Evolutionary conservation across 2,888 invertebrate genomes (phyloP).

Genomic region (Cremastobaeus sp.): DNA sequence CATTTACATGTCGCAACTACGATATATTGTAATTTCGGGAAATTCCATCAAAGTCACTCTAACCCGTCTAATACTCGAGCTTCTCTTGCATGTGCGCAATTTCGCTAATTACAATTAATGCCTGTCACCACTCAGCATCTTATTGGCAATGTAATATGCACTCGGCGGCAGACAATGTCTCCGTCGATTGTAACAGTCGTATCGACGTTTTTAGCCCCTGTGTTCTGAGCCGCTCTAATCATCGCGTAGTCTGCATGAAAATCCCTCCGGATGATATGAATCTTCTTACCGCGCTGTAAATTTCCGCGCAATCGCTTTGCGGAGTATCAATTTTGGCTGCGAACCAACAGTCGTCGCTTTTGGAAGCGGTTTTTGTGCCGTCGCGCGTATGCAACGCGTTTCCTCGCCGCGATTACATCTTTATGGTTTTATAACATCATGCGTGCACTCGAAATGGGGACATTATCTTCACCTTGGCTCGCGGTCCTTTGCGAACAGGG

Average conservation of each 20-base stretch:
- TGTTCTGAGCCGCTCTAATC: neutral
- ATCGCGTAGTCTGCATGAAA: slow-evolving; percentile 13
- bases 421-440: slow-evolving; percentile 75
- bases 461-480: slow-evolving; percentile 64
- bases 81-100: slow-evolving; percentile 45
- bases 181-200: slow-evolving; percentile 24
- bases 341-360: slow-evolving; percentile 55
- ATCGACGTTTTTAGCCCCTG: slow-evolving; percentile 24
- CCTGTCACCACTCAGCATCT: slow-evolving; percentile 51
- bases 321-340: slow-evolving; percentile 51
- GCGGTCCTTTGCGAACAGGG: slow-evolving; percentile 10
- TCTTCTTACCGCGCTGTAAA: slow-evolving; percentile 11
- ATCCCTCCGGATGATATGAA: slow-evolving; percentile 2
- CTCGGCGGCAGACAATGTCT: slow-evolving; percentile 24
- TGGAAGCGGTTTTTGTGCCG: slow-evolving; percentile 62
- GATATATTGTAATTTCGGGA: slow-evolving; percentile 27
- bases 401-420: slow-evolving; percentile 71
- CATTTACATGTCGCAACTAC: slow-evolving; percentile 36
- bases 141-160: slow-evolving; percentile 56
- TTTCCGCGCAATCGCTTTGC: slow-evolving; percentile 24
- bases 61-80: slow-evolving; percentile 26
- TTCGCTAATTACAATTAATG: slow-evolving; percentile 61
- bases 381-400: slow-evolving; percentile 40
- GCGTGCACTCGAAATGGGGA: slow-evolving; percentile 62
- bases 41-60: slow-evolving; percentile 56